Conservation (phyloP, 2,888 invertebrate genomes). For the Hypercompe scribonia region DNA sequence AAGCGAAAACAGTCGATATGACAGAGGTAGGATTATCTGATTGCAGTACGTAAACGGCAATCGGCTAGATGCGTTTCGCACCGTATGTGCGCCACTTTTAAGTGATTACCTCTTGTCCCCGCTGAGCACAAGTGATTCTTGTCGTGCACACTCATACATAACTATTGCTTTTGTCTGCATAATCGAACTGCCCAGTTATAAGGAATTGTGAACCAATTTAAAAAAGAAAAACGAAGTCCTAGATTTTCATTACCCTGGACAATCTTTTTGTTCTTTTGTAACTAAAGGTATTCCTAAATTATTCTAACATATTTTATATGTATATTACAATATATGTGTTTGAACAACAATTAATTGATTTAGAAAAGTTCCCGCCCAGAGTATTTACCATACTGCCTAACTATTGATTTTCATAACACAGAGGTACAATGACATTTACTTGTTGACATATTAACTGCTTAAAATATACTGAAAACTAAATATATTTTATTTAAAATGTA, state of each 20-base stretch:
- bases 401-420: no score
- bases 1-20: slow-evolving; percentile 85
- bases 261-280: slow-evolving; percentile 57
- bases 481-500: no score
- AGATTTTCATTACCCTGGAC: slow-evolving; percentile 74
- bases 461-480: no score
- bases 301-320: slow-evolving; percentile 53
- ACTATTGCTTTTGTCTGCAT: slow-evolving; percentile 78
- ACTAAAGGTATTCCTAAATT: slow-evolving; percentile 53
- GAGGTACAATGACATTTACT: no score
- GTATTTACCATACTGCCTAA: slow-evolving; percentile 23
- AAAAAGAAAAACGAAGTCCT: slow-evolving; percentile 75
- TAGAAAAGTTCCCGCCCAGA: slow-evolving; percentile 26
- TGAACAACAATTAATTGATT: slow-evolving; percentile 29
- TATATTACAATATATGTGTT: slow-evolving; percentile 28
- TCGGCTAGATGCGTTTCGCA: slow-evolving; percentile 80
- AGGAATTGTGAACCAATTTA: slow-evolving; percentile 79
- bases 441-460: no score
- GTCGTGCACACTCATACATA: slow-evolving; percentile 70
- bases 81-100: slow-evolving; percentile 76
- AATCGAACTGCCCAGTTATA: slow-evolving; percentile 74
- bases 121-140: slow-evolving; percentile 36
- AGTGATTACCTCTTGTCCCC: slow-evolving; percentile 70
- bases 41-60: slow-evolving; percentile 81
- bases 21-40: slow-evolving; percentile 74